Base-by-base conservation (phyloP, 2,888 invertebrate genomes). In the Eledona agricola region DNA sequence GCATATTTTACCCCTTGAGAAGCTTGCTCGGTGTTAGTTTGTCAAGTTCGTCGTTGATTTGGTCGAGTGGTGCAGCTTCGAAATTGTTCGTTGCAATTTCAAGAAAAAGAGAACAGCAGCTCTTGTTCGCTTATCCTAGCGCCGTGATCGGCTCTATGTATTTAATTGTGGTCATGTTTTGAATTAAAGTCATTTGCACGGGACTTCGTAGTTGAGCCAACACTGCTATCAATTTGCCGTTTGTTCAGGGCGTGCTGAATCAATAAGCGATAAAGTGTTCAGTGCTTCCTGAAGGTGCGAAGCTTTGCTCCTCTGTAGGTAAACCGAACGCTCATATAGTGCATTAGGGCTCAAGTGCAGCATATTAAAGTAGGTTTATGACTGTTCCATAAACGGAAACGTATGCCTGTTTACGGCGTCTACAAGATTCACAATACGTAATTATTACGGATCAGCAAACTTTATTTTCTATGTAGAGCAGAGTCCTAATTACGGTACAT, bases 141-240 rank as follows among this genome's bases (percentile, higher is more conserved):
- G 87, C 90, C 52, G 81, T 96, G 57, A 87, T 96, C 15, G 95
- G 94, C 78, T 93, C 93, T 32, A 92, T 96, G 1, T 96, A 96
- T 80, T 93, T 94, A 29, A 81, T 96, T 42, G 82, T 96, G 65
- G 92, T 96, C 34, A 83, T 96, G 52, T 96, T 96, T 80, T 96
- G 81, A 22, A 25, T 25, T 25, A 25, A 25, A 9, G 25, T 25
- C 5, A 3, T n/a, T n/a, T n/a, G n/a, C n/a, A 2, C 4, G 11
- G 11, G 12, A 11, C 11, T 12, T 26, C 12, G 10, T 12, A 26
- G 7, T 20, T 20, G 20, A 34, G n/a, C 15, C 6, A 20, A 11
- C 20, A 9, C 9, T 19, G 9, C 12, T 34, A 34, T 34, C 34
- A 34, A 11, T 34, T 20, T 7, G 9, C 9, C 19, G 34, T 34